A percentile compares a stretch with the other conserved stretches of the same genome.
phyloP scores from a whole-genome alignment of 30 jellyfish, hydroid and myxozoan species.

The Cassiopea xamachana region DNA sequence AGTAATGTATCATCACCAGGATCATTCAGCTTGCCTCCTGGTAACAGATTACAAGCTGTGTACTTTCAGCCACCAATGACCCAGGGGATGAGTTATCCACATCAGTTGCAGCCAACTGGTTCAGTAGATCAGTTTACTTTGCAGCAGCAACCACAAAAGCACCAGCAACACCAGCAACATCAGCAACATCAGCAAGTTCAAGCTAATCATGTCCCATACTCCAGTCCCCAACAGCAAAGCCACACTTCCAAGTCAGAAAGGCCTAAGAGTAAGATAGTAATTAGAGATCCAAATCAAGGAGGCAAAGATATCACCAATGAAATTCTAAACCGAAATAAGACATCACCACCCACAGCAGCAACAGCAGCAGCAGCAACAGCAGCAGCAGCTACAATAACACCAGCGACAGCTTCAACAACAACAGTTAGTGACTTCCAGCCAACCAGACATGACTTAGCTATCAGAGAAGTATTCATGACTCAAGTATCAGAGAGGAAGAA shows the following conservation, averaged over 20 bases:
- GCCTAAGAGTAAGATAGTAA: neutral
- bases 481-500: neutral
- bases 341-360: slow-evolving; percentile 20
- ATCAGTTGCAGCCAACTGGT: slow-evolving; percentile 6
- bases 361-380: slow-evolving; percentile 5
- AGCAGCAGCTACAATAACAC: neutral
- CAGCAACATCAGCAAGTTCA: slow-evolving; percentile 8
- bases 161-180: neutral
- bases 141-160: slow-evolving; percentile 20
- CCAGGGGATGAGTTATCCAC: slow-evolving; percentile 10
- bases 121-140: neutral
- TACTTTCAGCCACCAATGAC: slow-evolving; percentile 3
- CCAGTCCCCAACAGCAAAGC: neutral
- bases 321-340: slow-evolving; percentile 17
- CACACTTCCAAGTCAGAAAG: slow-evolving; percentile 17
- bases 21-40: neutral
- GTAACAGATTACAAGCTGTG: slow-evolving; percentile 1
- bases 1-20: neutral
- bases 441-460: neutral
- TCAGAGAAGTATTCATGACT: neutral
- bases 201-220: neutral
- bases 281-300: slow-evolving; percentile 53
- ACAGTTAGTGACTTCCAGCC: neutral
- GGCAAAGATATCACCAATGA: slow-evolving; percentile 41
- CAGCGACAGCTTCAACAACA: neutral